Conservation (phyloP, 2,113 vertebrate species). For the Noctilio leporinus region DNA sequence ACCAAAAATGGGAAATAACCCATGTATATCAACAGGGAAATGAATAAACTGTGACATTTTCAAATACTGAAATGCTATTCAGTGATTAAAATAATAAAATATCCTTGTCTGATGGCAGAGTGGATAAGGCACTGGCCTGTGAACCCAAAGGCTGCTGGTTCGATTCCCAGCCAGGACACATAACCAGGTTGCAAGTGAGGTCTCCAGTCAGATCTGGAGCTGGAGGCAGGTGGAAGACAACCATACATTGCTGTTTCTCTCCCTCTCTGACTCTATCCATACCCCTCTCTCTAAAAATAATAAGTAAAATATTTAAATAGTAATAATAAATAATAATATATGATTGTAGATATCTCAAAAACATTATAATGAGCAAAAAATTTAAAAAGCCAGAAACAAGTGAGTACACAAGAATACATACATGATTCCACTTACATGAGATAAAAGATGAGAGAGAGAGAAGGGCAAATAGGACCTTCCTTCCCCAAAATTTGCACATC, state of each 20-base stretch:
- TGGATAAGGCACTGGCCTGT: too few species aligned
- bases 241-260: too few species aligned
- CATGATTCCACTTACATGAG: neutral
- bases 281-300: too few species aligned
- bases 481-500: neutral
- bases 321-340: neutral
- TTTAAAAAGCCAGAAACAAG: neutral
- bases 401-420: neutral
- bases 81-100: neutral
- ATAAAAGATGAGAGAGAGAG: neutral
- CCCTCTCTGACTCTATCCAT: too few species aligned
- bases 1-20: neutral
- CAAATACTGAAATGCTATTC: neutral
- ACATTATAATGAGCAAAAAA: neutral
- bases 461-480: neutral
- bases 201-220: too few species aligned
- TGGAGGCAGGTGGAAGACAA: too few species aligned
- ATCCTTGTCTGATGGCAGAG: too few species aligned
- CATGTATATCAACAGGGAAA: neutral
- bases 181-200: too few species aligned
- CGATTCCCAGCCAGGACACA: too few species aligned
- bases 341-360: neutral
- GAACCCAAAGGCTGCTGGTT: too few species aligned
- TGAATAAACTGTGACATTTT: neutral
- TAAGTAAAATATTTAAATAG: neutral